These are phyloP conservation scores for Hedya salicella DNA, from an alignment of 2,888 invertebrate genomes.

Conservation along the genomic window DNA sequence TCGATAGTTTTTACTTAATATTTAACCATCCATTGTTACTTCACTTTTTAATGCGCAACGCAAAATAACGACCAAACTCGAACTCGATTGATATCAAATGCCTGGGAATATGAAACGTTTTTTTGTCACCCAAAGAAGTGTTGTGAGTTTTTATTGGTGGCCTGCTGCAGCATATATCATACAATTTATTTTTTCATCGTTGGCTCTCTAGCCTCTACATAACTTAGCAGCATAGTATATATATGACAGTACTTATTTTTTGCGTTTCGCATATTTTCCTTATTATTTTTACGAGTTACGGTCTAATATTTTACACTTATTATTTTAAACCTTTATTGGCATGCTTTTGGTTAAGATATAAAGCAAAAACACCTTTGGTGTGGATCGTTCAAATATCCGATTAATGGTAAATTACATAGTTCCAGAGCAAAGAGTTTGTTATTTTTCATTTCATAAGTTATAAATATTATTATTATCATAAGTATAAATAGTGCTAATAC, in stretches of 20 bases:
- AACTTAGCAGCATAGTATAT: too few relatives aligned
- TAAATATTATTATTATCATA: too few relatives aligned
- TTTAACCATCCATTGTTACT: slow-evolving; percentile 64
- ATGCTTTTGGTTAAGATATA: too few relatives aligned
- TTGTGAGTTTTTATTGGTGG: not conserved
- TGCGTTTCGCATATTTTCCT: too few relatives aligned
- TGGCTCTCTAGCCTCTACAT: too few relatives aligned
- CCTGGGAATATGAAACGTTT: slow-evolving; percentile 24
- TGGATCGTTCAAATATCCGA: slow-evolving; percentile 20
- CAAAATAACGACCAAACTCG: slow-evolving; percentile 55
- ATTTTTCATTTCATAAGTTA: not conserved
- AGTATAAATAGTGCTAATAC: too few relatives aligned
- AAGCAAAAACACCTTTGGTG: slow-evolving; percentile 5
- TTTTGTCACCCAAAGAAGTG: slow-evolving; percentile 3
- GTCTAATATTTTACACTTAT: too few relatives aligned
- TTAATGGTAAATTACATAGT: not conserved
- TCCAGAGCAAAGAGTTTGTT: not conserved
- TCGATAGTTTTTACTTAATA: slow-evolving; percentile 50
- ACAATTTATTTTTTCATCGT: not conserved
- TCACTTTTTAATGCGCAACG: slow-evolving; percentile 51
- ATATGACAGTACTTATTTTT: too few relatives aligned
- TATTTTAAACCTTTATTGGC: too few relatives aligned
- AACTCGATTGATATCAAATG: slow-evolving; percentile 40
- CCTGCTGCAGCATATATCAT: not conserved
- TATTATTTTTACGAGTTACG: too few relatives aligned